phyloP scores from a whole-genome alignment of 2,797 vertebrate species.

The Podarcis siculus region DNA sequence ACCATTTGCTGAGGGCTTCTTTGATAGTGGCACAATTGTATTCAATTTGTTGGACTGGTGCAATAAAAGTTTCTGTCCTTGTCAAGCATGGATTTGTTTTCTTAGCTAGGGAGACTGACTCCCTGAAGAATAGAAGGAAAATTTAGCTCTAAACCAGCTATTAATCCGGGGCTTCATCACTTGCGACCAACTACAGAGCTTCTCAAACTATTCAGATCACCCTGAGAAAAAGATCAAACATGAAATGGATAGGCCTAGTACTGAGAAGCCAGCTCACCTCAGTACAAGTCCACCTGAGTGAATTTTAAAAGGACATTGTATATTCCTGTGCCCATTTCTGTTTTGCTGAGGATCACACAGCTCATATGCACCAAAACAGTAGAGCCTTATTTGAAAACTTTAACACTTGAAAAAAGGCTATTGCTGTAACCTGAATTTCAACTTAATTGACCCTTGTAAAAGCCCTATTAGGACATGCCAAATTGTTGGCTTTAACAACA shows the following conservation, averaged over 20 bases:
- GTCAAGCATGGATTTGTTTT: constrained; percentile 61
- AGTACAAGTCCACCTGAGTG: background rate
- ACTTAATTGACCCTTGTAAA: constrained; percentile 48
- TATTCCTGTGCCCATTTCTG: constrained; percentile 51
- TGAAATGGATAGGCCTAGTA: constrained; percentile 26
- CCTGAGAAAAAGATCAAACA: constrained; percentile 60
- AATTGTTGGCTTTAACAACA: constrained; percentile 13
- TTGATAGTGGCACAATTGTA: constrained; percentile 70
- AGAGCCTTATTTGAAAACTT: constrained; percentile 37
- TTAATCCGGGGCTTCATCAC: constrained; percentile 48
- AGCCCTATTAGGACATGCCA: constrained; percentile 14
- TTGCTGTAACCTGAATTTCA: constrained; percentile 36
- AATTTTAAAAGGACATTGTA: constrained; percentile 56
- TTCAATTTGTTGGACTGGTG: constrained; percentile 61
- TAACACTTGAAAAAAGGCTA: constrained; percentile 27
- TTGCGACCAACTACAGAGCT: constrained; percentile 51
- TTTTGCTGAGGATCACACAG: constrained; percentile 37
- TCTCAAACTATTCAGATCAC: constrained; percentile 57
- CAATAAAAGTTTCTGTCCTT: constrained; percentile 66
- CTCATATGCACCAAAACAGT: constrained; percentile 36
- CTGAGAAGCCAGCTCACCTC: constrained; percentile 38
- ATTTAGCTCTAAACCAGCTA: constrained; percentile 57
- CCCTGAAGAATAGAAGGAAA: constrained; percentile 59
- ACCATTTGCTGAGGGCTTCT: constrained; percentile 71
- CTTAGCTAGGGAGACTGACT: constrained; percentile 53